A percentile compares a stretch with the other conserved stretches of the same genome.
Evolutionary conservation across 2,888 invertebrate genomes (phyloP).

Genomic region (Microchrysa polita): DNA sequence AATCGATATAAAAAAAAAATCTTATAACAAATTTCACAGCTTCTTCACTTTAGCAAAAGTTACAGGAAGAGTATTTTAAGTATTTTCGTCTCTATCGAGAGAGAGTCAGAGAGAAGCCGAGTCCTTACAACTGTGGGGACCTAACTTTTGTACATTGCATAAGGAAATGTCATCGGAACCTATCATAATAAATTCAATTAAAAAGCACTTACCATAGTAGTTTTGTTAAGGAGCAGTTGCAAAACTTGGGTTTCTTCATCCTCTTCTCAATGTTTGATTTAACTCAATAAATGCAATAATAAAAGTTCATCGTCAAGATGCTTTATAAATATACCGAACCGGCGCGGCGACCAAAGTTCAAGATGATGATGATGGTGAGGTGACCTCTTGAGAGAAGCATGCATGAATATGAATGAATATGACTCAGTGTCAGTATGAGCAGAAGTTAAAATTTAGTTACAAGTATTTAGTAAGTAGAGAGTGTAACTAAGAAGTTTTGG

Average conservation of each 20-base stretch:
- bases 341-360: no score
- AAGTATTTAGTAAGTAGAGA: no score
- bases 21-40: no score
- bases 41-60: no score
- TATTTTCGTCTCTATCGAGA: no score
- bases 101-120: no score
- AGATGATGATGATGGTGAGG: constrained; percentile 2
- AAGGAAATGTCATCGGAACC: constrained; percentile 33
- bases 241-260: no score
- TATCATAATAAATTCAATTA: constrained; percentile 45
- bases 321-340: no score
- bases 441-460: no score
- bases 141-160: neutral
- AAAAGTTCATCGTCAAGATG: constrained; percentile 42
- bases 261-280: constrained; percentile 43
- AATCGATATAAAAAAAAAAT: no score
- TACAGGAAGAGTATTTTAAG: no score
- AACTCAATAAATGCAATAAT: constrained; percentile 47
- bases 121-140: neutral
- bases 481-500: no score
- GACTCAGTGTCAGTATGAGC: neutral
- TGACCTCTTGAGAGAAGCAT: neutral
- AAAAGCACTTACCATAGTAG: constrained; percentile 43
- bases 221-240: constrained; percentile 31
- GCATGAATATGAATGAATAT: neutral